Evolutionary conservation across 2,113 vertebrate genomes (phyloP).

Genomic region (Ancistrus triradiatus): DNA sequence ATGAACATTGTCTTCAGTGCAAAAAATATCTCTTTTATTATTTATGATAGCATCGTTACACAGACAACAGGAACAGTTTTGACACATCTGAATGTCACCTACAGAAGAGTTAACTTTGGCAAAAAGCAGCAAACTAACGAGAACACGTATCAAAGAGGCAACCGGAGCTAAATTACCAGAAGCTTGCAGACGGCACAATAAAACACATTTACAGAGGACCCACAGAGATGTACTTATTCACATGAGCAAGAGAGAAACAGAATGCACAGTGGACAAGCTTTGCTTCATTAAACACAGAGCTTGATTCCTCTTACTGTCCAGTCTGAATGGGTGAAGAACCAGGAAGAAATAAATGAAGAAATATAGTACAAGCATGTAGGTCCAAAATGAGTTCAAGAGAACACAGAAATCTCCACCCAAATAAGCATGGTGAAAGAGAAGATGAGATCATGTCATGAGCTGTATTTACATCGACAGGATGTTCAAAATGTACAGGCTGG

Average conservation of each 20-base stretch:
- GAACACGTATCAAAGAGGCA: conserved; percentile 22
- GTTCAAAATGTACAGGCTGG: no score
- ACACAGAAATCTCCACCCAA: not conserved
- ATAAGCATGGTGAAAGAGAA: not conserved
- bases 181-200: conserved; percentile 36
- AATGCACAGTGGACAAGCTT: not conserved
- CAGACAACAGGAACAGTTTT: conserved; percentile 36
- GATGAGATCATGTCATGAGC: not conserved
- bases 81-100: conserved; percentile 35
- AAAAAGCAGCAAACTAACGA: conserved; percentile 38
- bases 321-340: not conserved
- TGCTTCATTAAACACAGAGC: conserved; percentile 2
- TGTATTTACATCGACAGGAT: not conserved
- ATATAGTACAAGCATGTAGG: conserved; percentile 20
- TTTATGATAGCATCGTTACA: conserved; percentile 50
- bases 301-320: not conserved
- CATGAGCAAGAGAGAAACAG: conserved; percentile 27
- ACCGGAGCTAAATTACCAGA: conserved; percentile 7
- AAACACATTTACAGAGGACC: conserved; percentile 43
- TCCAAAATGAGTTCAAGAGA: not conserved
- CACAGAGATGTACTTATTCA: conserved; percentile 27
- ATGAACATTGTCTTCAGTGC: conserved; percentile 42
- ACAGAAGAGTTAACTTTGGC: conserved; percentile 51
- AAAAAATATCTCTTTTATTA: conserved; percentile 59
- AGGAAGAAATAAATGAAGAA: conserved; percentile 7